phyloP scores from a whole-genome alignment of 2,113 vertebrate species.

The Drymodes brunneopygia region DNA sequence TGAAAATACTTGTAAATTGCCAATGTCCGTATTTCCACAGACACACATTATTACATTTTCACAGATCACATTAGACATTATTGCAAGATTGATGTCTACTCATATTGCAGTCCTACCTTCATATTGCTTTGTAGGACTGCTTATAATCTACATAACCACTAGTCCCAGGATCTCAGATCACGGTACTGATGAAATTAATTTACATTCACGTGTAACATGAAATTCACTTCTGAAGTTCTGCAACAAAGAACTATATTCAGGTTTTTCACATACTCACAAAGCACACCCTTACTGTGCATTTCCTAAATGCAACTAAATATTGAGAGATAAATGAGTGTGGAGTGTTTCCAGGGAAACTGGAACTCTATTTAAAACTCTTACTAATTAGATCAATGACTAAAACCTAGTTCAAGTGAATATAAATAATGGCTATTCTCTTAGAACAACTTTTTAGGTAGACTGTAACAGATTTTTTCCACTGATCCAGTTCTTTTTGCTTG shows the following conservation, averaged over 20 bases:
- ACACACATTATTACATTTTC: neutral
- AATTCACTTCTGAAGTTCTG: neutral
- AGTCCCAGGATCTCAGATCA: neutral
- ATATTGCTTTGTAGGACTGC: neutral
- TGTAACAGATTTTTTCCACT: neutral
- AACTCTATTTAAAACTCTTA: neutral
- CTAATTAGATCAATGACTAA: neutral
- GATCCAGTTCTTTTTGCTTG: neutral
- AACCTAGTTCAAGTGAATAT: neutral
- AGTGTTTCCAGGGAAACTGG: neutral
- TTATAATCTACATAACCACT: rapidly evolving
- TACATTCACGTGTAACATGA: neutral
- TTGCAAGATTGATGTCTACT: neutral
- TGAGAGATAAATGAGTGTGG: neutral
- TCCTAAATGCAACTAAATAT: neutral
- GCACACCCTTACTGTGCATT: neutral
- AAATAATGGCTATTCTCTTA: neutral
- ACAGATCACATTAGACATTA: neutral
- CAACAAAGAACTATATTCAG: neutral
- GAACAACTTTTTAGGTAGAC: neutral
- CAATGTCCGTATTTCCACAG: neutral
- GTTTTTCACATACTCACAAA: neutral
- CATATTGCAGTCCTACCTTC: neutral
- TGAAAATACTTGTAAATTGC: neutral
- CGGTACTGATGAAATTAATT: neutral